Conservation (phyloP, 1,140 invertebrate species). For the Drusus annulatus region DNA sequence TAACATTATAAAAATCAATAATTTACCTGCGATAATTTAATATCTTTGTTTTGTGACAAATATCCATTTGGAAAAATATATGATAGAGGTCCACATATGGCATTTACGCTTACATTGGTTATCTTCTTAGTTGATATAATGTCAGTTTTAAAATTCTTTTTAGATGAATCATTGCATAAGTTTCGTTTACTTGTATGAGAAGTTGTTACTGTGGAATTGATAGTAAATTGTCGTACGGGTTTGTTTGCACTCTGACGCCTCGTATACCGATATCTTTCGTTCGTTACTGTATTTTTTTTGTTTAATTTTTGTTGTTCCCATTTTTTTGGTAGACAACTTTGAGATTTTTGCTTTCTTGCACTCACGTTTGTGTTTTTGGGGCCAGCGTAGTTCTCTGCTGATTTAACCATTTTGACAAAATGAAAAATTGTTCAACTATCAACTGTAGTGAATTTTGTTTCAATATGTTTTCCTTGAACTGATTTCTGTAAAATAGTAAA, state of each 20-base stretch:
- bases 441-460: no score
- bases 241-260: not conserved
- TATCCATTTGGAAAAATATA: not conserved
- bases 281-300: not conserved
- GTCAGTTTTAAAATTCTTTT: not conserved
- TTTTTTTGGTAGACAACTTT: not conserved
- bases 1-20: no score
- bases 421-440: no score
- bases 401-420: constrained; percentile 2
- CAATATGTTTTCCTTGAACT: no score
- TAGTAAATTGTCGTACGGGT: not conserved
- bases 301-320: not conserved
- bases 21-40: no score
- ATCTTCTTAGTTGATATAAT: not conserved
- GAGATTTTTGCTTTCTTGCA: constrained; percentile 7
- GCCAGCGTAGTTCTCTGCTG: not conserved
- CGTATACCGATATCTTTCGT: constrained; percentile 4
- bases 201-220: constrained; percentile 3
- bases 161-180: not conserved
- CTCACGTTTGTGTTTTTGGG: not conserved
- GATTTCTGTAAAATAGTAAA: no score
- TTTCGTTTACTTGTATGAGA: not conserved
- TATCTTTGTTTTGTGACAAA: not conserved
- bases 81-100: not conserved
- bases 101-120: not conserved